These are phyloP conservation scores for Parasteatoda lunata DNA, from an alignment of 2,888 invertebrate genomes.

Conservation along the genomic window DNA sequence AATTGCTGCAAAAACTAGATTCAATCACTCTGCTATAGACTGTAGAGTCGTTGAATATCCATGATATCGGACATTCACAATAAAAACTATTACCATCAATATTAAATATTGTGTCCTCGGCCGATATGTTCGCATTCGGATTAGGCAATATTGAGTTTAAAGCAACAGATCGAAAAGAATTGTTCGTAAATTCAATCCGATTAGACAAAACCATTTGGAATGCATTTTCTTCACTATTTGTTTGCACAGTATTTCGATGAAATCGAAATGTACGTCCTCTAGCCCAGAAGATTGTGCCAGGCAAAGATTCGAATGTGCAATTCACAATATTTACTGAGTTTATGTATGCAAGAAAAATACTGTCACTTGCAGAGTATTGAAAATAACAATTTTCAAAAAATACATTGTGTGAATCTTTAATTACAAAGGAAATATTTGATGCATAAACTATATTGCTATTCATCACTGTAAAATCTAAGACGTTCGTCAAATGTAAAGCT, in stretches of 20 bases:
- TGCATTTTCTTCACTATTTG: slow-evolving; percentile 4
- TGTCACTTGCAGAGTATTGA: neutral
- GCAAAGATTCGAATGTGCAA: slow-evolving; percentile 7
- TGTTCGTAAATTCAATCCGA: neutral
- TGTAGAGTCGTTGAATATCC: slow-evolving; percentile 7
- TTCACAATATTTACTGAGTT: neutral
- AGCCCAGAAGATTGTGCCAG: neutral
- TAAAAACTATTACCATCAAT: neutral
- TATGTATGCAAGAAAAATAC: neutral
- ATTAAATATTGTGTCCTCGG: neutral
- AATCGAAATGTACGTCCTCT: neutral
- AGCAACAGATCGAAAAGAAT: neutral
- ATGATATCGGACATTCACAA: slow-evolving; percentile 22
- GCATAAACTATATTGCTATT: neutral
- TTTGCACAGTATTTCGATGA: neutral
- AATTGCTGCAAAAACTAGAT: neutral
- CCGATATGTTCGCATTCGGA: slow-evolving; percentile 1
- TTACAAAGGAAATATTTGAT: slow-evolving; percentile 3
- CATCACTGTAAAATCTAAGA: neutral
- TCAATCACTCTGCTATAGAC: neutral
- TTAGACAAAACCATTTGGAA: neutral
- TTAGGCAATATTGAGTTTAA: slow-evolving; percentile 7
- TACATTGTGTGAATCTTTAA: neutral
- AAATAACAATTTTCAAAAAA: neutral
- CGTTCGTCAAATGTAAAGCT: neutral